Conservation (phyloP, 2,888 invertebrate species). For the Scrobipalpa costella region DNA sequence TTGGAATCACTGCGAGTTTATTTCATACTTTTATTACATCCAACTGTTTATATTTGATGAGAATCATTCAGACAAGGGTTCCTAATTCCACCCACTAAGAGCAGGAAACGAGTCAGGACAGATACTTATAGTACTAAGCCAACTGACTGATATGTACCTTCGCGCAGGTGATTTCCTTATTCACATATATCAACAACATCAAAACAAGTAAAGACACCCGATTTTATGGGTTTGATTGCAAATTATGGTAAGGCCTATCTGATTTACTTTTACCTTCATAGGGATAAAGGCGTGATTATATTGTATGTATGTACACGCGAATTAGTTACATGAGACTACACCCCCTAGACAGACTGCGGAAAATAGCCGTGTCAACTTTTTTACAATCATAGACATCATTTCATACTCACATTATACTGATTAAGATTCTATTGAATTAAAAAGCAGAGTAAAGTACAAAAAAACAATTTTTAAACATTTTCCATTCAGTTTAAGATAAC, state of each 20-base stretch:
- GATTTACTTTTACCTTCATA: background rate
- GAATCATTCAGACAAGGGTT: constrained; percentile 37
- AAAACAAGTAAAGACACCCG: constrained; percentile 74
- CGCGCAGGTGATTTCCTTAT: constrained; percentile 71
- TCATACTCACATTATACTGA: no score
- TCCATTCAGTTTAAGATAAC: no score
- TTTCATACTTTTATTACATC: constrained; percentile 78
- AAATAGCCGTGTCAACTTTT: no score
- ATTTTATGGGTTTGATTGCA: constrained; percentile 21
- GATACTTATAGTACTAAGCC: constrained; percentile 80
- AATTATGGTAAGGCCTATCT: background rate
- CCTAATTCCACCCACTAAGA: constrained; percentile 29
- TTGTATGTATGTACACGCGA: no score
- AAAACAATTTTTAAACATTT: no score
- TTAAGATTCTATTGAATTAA: no score
- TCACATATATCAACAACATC: constrained; percentile 79
- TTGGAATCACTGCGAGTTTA: constrained; percentile 82
- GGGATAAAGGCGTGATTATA: no score
- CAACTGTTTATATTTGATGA: constrained; percentile 70
- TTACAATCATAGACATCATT: no score
- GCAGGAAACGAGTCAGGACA: constrained; percentile 61
- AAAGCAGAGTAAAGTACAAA: no score
- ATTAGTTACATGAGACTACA: no score
- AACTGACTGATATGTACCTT: constrained; percentile 73
- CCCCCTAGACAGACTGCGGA: no score